A percentile compares a stretch with the other conserved stretches of the same genome.
Evolutionary conservation across 2,888 invertebrate species (phyloP).

Genomic region (Campoplex nolae): DNA sequence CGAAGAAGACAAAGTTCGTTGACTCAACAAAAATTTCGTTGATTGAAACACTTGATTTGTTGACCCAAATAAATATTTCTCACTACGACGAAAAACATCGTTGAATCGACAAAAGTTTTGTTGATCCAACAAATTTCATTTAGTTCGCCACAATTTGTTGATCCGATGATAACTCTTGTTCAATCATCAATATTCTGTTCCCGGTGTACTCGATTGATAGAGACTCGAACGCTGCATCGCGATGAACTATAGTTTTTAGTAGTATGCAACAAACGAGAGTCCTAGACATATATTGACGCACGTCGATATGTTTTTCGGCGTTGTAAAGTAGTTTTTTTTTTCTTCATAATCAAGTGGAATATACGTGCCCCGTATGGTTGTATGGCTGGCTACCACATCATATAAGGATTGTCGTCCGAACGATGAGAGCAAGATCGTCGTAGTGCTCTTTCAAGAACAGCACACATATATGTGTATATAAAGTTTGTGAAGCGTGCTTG

Average conservation of each 20-base stretch:
- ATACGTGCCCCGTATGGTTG: conserved; percentile 51
- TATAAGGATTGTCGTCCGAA: conserved; percentile 65
- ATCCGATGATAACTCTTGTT: no score
- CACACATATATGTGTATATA: conserved; percentile 22
- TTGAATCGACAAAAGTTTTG: no score
- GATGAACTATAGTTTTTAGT: neutral
- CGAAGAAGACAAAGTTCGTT: no score
- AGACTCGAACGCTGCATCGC: neutral
- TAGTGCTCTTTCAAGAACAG: conserved; percentile 29
- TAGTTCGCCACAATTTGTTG: no score
- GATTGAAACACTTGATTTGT: no score
- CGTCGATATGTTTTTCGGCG: conserved; percentile 41
- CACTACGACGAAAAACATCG: no score
- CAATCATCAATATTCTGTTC: no score
- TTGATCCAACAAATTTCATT: no score
- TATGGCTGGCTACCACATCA: conserved; percentile 43
- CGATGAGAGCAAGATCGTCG: conserved; percentile 49
- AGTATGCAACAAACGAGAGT: neutral
- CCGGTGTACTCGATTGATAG: neutral
- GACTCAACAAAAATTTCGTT: no score
- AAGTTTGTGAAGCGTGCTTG: conserved; percentile 39
- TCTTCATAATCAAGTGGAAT: neutral
- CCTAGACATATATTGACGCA: neutral
- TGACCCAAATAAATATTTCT: no score
- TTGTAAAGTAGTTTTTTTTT: neutral